Conservation (phyloP, 2,797 vertebrate genomes). For the Urophycis tenuis region DNA sequence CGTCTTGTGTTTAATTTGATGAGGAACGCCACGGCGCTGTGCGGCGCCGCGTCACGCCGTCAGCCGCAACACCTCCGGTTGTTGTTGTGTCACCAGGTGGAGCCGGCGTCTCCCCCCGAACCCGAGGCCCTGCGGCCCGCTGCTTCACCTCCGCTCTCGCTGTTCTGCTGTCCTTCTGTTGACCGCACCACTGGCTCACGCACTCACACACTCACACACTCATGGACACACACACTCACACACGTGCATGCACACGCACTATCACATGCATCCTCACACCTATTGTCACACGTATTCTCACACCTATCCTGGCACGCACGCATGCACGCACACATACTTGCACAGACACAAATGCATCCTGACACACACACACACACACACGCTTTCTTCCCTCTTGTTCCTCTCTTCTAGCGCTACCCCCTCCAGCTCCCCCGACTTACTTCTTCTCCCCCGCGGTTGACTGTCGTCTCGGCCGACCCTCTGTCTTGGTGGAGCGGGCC, state of each 20-base stretch:
- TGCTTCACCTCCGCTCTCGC: constrained; percentile 28
- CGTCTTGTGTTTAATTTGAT: not conserved
- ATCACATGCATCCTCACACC: not conserved
- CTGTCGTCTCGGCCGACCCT: constrained; percentile 6
- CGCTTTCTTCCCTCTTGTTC: not conserved
- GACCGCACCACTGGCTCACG: not conserved
- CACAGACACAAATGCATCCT: not conserved
- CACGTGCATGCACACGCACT: not conserved
- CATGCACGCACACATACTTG: not conserved
- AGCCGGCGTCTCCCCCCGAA: constrained; percentile 20
- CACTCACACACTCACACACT: not conserved
- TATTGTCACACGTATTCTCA: not conserved
- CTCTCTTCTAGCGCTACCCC: not conserved
- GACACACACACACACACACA: constrained; percentile 10
- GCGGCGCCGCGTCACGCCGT: not conserved
- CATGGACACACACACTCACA: not conserved
- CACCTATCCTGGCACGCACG: not conserved
- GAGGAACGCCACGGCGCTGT: not conserved
- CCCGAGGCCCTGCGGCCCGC: constrained; percentile 44
- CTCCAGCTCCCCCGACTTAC: not conserved
- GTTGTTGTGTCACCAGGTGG: not conserved
- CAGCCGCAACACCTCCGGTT: not conserved
- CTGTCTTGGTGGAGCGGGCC: too few species aligned
- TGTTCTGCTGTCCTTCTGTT: not conserved
- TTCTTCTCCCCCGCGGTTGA: constrained; percentile 20